Percentiles rank a stretch among this genome's conserved stretches.
These are phyloP conservation scores for Bombyx mandarina DNA, from an alignment of 1,140 invertebrate genomes.

Conservation along the genomic window DNA sequence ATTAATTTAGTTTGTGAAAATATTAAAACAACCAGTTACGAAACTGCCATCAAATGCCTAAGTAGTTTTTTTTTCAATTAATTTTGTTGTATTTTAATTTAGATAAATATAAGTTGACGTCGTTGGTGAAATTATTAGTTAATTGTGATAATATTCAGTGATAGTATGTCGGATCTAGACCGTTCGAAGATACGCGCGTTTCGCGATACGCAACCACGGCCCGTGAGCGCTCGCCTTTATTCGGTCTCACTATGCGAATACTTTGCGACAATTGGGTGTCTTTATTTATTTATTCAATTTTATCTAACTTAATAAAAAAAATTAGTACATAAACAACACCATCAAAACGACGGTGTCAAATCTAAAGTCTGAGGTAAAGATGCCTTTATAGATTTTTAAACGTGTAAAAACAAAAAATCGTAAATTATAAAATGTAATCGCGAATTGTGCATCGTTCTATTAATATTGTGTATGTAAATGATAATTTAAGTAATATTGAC, in stretches of 20 bases:
- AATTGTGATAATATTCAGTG: constrained; percentile 61
- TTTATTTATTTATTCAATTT: constrained; percentile 63
- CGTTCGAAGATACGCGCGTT: constrained; percentile 3
- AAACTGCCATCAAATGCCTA: constrained; percentile 70
- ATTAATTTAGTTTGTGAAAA: constrained; percentile 41
- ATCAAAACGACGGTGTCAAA: constrained; percentile 63
- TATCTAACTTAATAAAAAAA: constrained; percentile 49
- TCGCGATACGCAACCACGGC: background rate
- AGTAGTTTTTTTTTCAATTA: constrained; percentile 57
- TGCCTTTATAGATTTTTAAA: constrained; percentile 71
- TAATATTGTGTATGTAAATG: constrained; percentile 52
- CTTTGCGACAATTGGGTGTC: constrained; percentile 39
- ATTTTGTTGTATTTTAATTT: constrained; percentile 44
- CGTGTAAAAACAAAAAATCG: constrained; percentile 50
- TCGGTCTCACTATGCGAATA: constrained; percentile 20
- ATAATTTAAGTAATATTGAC: constrained; percentile 65
- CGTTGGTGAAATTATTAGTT: constrained; percentile 61
- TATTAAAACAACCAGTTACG: constrained; percentile 57
- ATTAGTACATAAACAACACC: constrained; percentile 57
- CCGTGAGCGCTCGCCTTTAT: constrained; percentile 7
- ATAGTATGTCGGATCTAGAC: constrained; percentile 32
- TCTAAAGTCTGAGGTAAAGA: constrained; percentile 71
- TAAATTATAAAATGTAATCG: constrained; percentile 49
- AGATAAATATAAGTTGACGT: constrained; percentile 37
- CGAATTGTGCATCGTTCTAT: constrained; percentile 61